phyloP scores from a whole-genome alignment of 1,140 invertebrate genomes.

The Trichoplusia ni region DNA sequence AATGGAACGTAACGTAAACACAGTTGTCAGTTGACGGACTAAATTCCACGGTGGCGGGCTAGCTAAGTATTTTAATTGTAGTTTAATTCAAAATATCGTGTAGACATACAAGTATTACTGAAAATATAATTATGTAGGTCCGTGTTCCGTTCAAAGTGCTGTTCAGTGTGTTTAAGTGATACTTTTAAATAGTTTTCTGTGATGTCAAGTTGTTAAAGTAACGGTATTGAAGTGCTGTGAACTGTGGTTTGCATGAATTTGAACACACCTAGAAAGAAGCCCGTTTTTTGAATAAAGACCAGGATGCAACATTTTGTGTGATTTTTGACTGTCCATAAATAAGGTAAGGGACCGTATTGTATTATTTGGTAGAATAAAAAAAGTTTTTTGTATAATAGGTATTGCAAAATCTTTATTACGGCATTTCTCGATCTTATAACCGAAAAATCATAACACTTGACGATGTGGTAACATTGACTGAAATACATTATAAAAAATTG shows the following conservation, averaged over 20 bases:
- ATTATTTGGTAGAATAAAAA: background rate
- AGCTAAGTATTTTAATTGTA: background rate
- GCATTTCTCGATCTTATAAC: constrained; percentile 5
- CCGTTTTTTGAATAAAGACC: constrained; percentile 50
- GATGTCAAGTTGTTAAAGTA: constrained; percentile 57
- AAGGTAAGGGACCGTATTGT: constrained; percentile 49
- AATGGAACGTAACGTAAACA: constrained; percentile 50
- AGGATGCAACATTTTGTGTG: constrained; percentile 56
- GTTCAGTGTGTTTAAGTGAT: constrained; percentile 26
- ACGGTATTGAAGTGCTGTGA: constrained; percentile 67
- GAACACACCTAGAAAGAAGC: constrained; percentile 58
- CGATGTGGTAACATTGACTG: background rate
- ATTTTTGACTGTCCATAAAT: constrained; percentile 45
- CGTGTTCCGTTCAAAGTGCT: constrained; percentile 5
- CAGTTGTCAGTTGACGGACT: constrained; percentile 40
- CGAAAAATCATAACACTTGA: background rate
- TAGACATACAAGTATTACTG: constrained; percentile 14
- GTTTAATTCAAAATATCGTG: constrained; percentile 7
- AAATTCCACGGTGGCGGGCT: constrained; percentile 39
- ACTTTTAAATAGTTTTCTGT: constrained; percentile 34
- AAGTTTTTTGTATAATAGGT: background rate
- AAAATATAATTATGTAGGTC: constrained; percentile 30
- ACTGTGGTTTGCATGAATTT: constrained; percentile 60
- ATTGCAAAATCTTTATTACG: constrained; percentile 4
- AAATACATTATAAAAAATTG: too few species aligned